Conservation (phyloP, 2,888 invertebrate species). For the Rhodophaea formosa region DNA sequence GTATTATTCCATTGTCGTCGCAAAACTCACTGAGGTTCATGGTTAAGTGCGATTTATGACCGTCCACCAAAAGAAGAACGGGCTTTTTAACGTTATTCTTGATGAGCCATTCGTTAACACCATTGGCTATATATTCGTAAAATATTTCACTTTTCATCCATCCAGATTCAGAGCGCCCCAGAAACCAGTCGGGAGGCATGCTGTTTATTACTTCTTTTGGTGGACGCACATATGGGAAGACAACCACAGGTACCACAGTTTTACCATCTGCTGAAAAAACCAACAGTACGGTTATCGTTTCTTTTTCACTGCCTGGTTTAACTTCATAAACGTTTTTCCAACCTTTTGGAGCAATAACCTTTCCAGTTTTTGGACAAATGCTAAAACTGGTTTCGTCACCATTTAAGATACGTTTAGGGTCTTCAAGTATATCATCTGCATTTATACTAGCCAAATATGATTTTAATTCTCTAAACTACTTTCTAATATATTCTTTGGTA, state of each 20-base stretch:
- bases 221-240: not conserved
- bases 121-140: too few relatives aligned
- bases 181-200: constrained; percentile 1
- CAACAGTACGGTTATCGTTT: not conserved
- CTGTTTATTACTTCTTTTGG: not conserved
- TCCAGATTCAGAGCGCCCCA: not conserved
- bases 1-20: not conserved
- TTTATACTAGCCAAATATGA: not conserved
- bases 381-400: not conserved
- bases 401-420: not conserved
- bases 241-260: not conserved
- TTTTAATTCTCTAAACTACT: not conserved
- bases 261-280: not conserved
- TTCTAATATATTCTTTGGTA: not conserved
- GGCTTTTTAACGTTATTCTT: too few relatives aligned
- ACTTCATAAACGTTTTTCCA: not conserved
- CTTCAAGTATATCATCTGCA: not conserved
- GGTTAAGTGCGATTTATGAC: not conserved
- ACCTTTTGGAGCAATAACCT: not conserved
- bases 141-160: too few relatives aligned
- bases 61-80: too few relatives aligned
- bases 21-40: not conserved
- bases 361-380: not conserved
- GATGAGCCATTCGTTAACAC: too few relatives aligned
- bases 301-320: not conserved